These are phyloP conservation scores for Melinopterus prodromus DNA, from an alignment of 2,888 invertebrate species.

Conservation along the genomic window DNA sequence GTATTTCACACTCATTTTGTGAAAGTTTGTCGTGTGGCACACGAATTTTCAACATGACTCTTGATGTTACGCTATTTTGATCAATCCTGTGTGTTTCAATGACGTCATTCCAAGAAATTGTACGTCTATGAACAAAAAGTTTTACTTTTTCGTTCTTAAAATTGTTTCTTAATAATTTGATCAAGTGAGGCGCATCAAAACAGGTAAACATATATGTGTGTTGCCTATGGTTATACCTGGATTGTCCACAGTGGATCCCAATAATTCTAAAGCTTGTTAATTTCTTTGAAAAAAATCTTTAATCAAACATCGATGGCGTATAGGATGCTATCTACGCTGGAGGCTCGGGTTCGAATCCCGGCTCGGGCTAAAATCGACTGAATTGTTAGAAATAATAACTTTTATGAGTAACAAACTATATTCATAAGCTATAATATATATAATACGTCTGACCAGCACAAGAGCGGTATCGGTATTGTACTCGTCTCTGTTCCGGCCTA, in stretches of 20 bases:
- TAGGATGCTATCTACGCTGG: too few species aligned
- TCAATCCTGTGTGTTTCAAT: conserved; percentile 34
- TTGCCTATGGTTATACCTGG: conserved; percentile 30
- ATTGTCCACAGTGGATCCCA: conserved; percentile 33
- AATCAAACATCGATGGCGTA: too few species aligned
- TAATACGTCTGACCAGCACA: too few species aligned
- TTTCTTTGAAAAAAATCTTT: too few species aligned
- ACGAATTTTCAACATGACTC: conserved; percentile 35
- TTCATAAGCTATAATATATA: too few species aligned
- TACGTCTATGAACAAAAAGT: conserved; percentile 32
- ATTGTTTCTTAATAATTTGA: conserved; percentile 39
- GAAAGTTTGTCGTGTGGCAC: conserved; percentile 31
- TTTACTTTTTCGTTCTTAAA: conserved; percentile 28
- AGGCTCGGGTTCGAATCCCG: too few species aligned
- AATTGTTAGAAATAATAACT: too few species aligned
- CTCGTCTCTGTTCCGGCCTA: too few species aligned
- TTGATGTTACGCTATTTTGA: conserved; percentile 33
- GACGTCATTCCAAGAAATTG: conserved; percentile 37
- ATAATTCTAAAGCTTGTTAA: conserved; percentile 26
- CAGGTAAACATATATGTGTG: conserved; percentile 34
- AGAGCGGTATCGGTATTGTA: too few species aligned
- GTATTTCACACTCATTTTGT: conserved; percentile 39
- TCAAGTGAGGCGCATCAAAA: conserved; percentile 41
- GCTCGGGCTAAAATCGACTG: too few species aligned
- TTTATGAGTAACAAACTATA: too few species aligned